Percentiles rank a stretch among this genome's conserved stretches.
Evolutionary conservation across 1,140 invertebrate species (phyloP).

Genomic region (Zaprionus ornatus): DNA sequence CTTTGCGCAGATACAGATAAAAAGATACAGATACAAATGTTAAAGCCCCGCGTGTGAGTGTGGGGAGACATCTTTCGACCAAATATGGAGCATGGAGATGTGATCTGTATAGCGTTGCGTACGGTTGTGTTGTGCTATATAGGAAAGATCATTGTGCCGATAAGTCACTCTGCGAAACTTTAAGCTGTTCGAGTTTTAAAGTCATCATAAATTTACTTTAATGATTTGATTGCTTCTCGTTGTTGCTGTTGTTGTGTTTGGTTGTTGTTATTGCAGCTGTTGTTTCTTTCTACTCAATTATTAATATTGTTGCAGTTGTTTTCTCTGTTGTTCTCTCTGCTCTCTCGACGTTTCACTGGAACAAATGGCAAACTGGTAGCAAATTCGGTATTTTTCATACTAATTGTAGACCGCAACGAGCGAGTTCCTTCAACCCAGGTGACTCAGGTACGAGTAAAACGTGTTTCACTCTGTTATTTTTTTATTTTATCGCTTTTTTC

Average conservation of each 20-base stretch:
- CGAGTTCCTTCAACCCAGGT: slow-evolving; percentile 50
- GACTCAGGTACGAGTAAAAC: slow-evolving; percentile 48
- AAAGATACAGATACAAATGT: slow-evolving; percentile 23
- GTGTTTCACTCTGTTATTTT: slow-evolving; percentile 23
- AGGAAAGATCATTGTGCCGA: slow-evolving; percentile 36
- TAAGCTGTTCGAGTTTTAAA: slow-evolving; percentile 19
- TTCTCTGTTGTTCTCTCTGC: neutral
- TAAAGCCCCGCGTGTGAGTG: neutral
- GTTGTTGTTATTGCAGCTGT: slow-evolving; percentile 3
- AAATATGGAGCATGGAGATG: slow-evolving; percentile 43
- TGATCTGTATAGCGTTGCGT: slow-evolving; percentile 24
- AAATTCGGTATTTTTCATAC: slow-evolving; percentile 25
- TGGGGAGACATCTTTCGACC: neutral
- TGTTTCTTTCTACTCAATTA: neutral
- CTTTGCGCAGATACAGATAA: slow-evolving; percentile 27
- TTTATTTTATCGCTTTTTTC: slow-evolving; percentile 39
- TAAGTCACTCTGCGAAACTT: slow-evolving; percentile 32
- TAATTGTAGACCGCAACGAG: slow-evolving; percentile 30
- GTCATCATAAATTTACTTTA: slow-evolving; percentile 45
- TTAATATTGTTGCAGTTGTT: slow-evolving; percentile 1
- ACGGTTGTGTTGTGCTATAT: neutral
- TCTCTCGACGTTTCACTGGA: neutral
- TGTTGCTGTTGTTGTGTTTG: slow-evolving; percentile 3
- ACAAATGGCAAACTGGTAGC: slow-evolving; percentile 14
- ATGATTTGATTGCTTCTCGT: slow-evolving; percentile 28